Conservation (phyloP, 2,113 vertebrate genomes). For the Varanus komodoensis region DNA sequence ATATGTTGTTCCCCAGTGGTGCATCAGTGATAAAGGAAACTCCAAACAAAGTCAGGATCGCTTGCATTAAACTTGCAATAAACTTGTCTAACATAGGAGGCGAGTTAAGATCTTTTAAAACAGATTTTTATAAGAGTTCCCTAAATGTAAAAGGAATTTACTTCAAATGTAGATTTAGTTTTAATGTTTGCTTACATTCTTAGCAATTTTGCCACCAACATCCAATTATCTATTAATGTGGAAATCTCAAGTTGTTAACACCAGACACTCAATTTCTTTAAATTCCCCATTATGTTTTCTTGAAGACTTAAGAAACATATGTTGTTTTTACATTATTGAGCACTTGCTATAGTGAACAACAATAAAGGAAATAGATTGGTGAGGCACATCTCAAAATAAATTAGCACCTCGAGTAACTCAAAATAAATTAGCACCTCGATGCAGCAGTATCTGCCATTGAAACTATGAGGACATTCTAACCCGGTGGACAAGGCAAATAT, state of each 20-base stretch:
- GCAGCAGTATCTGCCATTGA: neutral
- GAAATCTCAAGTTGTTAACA: constrained; percentile 23
- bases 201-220: neutral
- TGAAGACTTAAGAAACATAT: neutral
- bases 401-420: neutral
- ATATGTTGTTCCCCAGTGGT: neutral
- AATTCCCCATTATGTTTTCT: neutral
- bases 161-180: neutral
- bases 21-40: neutral
- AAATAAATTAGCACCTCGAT: constrained; percentile 12
- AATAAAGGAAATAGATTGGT: neutral
- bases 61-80: constrained; percentile 22
- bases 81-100: constrained; percentile 1
- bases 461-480: neutral
- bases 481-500: neutral
- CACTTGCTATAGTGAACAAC: neutral
- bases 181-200: neutral
- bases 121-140: neutral
- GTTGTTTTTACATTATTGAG: neutral
- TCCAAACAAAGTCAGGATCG: constrained; percentile 19
- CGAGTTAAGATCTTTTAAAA: neutral
- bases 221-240: neutral
- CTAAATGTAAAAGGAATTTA: neutral
- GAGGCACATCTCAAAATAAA: neutral
- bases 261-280: neutral